Evolutionary conservation across 1,140 invertebrate genomes (phyloP), one percentile per base, ranked within the genome.

Genomic region (Brachionus rotundiformis): DNA sequence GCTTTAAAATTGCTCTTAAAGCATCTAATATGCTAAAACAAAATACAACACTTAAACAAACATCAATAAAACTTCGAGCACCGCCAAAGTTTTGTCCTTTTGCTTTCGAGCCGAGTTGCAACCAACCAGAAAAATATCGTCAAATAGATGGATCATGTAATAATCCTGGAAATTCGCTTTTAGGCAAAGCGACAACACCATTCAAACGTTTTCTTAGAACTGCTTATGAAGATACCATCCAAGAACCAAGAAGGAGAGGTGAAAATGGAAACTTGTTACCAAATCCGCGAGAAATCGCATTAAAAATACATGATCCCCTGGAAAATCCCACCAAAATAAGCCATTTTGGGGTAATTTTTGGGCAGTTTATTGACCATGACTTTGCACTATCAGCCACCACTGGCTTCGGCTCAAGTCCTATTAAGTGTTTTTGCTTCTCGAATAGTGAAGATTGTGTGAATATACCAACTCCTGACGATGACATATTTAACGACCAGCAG

Each of bases 321-420:
- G 61, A 63, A 16, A 27, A 29, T 25, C 83, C 13, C 61, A 82
- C 76, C 27, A 71, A 23, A 54, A 49, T 81, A 68, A 65, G 33
- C n/a, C 25, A 59, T 29, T 68, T 71, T 81, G 47, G 75, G 1
- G 84, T 84, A 81, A 82, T 82, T 63, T 84, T 68, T 41, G 84
- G 84, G 5, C 83, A 84, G 59, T 84, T 85, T 65, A 75, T 85
- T 10, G 83, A 83, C 39, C 84, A 85, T 76, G 84, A 85, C 59
- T 73, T 41, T 61, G 27, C 44, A 36, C 31, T 79, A 4, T 31
- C 75, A 4, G 79, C 61, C 27, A 13, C 79, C 13, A 44, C 79
- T 65, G 79, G 79, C 27, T 44, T 25, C 13, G 54, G 54, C 11
- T 47, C 39, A 36, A 27, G 16, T 11, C 36, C 54, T 1, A 10